phyloP scores from a whole-genome alignment of 1,140 invertebrate species.

The Megalopta genalis region DNA sequence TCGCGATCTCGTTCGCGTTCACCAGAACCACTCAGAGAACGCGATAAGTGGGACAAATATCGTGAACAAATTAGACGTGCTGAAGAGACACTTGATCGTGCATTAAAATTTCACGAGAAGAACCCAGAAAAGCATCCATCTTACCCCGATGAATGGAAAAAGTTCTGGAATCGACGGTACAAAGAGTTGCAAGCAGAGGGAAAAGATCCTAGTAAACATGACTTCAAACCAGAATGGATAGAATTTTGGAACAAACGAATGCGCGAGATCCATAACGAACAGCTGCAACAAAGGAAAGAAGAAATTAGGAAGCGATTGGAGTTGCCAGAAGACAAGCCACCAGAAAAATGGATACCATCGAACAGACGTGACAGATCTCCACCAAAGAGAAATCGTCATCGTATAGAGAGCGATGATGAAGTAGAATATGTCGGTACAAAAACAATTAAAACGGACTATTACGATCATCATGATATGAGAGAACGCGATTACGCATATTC shows the following conservation, averaged over 20 bases:
- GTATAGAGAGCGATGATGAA: constrained; percentile 75
- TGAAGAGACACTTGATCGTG: constrained; percentile 78
- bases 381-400: constrained; percentile 65
- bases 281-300: constrained; percentile 82
- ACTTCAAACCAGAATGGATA: constrained; percentile 94
- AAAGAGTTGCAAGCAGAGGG: constrained; percentile 89
- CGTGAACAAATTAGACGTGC: constrained; percentile 80
- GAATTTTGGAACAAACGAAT: constrained; percentile 89
- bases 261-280: constrained; percentile 87
- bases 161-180: constrained; percentile 90
- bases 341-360: constrained; percentile 58
- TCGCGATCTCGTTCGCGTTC: constrained; percentile 72
- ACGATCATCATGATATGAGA: constrained; percentile 64
- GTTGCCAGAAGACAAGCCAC: constrained; percentile 76
- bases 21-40: constrained; percentile 72
- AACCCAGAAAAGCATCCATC: constrained; percentile 92
- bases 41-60: constrained; percentile 82
- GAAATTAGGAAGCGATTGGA: constrained; percentile 81
- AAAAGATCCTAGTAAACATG: constrained; percentile 87
- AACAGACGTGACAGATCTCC: constrained; percentile 45
- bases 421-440: constrained; percentile 78
- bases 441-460: constrained; percentile 66
- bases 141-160: constrained; percentile 93
- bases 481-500: constrained; percentile 69
- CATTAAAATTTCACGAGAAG: constrained; percentile 86